phyloP scores from a whole-genome alignment of 2,888 invertebrate species.

The Sesia apiformis region DNA sequence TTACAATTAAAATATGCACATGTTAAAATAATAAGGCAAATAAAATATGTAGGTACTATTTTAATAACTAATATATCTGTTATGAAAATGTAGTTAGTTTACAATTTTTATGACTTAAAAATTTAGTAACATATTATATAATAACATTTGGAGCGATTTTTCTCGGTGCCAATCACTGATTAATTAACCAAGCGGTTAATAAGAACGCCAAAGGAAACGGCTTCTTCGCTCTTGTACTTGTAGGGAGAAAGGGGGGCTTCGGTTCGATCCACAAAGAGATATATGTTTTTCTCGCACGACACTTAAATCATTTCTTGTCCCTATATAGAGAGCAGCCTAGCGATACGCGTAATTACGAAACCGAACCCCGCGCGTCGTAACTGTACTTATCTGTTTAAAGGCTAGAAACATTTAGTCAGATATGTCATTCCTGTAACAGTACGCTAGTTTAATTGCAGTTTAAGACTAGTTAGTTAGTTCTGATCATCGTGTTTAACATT shows the following conservation, averaged over 20 bases:
- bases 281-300: conserved; percentile 18
- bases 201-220: too few species aligned
- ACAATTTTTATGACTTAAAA: too few species aligned
- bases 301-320: conserved; percentile 44
- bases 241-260: neutral
- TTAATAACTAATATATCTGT: too few species aligned
- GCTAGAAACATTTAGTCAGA: conserved; percentile 65
- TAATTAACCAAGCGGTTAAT: too few species aligned
- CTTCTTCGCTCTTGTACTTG: too few species aligned
- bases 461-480: conserved; percentile 47
- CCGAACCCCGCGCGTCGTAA: conserved; percentile 39
- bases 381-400: conserved; percentile 53
- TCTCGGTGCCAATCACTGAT: too few species aligned
- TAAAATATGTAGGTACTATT: too few species aligned
- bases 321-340: conserved; percentile 36
- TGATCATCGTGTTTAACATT: conserved; percentile 54
- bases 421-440: conserved; percentile 63
- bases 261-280: neutral
- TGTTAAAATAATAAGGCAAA: too few species aligned
- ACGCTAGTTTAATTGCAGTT: conserved; percentile 56
- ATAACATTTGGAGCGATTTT: too few species aligned
- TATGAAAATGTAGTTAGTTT: too few species aligned
- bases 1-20: too few species aligned
- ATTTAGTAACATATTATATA: too few species aligned
- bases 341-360: conserved; percentile 59